Conservation (phyloP, 1,140 invertebrate genomes). For the Drosophila repleta region DNA sequence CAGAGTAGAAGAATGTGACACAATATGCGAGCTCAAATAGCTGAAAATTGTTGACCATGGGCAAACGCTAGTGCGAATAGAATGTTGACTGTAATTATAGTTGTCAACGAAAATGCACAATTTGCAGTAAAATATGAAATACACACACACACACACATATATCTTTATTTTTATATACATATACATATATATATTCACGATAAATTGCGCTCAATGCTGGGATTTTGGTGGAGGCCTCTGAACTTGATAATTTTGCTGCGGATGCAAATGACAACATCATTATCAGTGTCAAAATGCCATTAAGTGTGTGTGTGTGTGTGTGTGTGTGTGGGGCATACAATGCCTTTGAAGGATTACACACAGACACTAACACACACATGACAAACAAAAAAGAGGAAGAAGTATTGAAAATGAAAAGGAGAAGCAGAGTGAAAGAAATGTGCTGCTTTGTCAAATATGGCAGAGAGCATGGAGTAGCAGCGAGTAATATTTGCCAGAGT, state of each 20-base stretch:
- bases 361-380: slow-evolving; percentile 28
- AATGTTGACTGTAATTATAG: not conserved
- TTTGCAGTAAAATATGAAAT: too few species aligned
- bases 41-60: too few species aligned
- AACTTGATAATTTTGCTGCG: slow-evolving; percentile 39
- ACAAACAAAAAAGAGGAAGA: slow-evolving; percentile 32
- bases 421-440: slow-evolving; percentile 47
- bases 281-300: slow-evolving; percentile 79
- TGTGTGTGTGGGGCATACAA: slow-evolving; percentile 53
- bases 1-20: too few species aligned
- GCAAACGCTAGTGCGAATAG: not conserved
- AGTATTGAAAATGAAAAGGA: slow-evolving; percentile 22
- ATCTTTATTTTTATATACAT: too few species aligned
- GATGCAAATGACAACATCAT: slow-evolving; percentile 75
- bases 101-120: too few species aligned
- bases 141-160: too few species aligned
- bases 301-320: slow-evolving; percentile 63
- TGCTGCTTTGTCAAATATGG: slow-evolving; percentile 73
- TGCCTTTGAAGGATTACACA: slow-evolving; percentile 75
- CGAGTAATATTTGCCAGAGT: slow-evolving; percentile 57
- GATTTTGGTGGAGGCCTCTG: slow-evolving; percentile 20
- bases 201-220: not conserved
- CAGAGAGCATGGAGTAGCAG: slow-evolving; percentile 52
- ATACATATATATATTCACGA: not conserved
- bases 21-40: too few species aligned